A percentile compares a stretch with the other conserved stretches of the same genome.
Conservation (phyloP, 2,888 invertebrate genomes). For the Lepetodrilus schrolli region DNA sequence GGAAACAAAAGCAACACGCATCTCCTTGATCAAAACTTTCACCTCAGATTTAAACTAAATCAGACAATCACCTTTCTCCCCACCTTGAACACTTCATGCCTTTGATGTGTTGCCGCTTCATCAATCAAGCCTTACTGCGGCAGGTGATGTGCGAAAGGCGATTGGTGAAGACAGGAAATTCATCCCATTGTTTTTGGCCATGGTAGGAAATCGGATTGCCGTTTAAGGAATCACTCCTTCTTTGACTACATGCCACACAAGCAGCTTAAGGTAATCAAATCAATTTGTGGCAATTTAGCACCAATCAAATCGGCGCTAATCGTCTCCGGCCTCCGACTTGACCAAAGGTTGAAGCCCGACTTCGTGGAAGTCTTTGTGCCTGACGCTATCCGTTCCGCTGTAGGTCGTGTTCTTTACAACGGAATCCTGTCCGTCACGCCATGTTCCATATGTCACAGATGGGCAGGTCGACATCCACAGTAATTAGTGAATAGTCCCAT, state of each 20-base stretch:
- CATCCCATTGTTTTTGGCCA: conserved; percentile 21
- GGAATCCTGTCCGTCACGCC: not conserved
- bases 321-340: conserved; percentile 17
- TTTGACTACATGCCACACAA: conserved; percentile 17
- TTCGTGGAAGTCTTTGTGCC: too few relatives aligned
- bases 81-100: conserved; percentile 19
- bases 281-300: conserved; percentile 28
- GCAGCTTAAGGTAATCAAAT: conserved; percentile 29
- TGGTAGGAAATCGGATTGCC: not conserved
- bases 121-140: conserved; percentile 19
- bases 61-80: conserved; percentile 26
- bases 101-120: conserved; percentile 27
- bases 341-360: not conserved
- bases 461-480: too few relatives aligned
- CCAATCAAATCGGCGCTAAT: conserved; percentile 24
- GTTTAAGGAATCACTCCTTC: conserved; percentile 9
- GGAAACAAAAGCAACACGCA: conserved; percentile 20
- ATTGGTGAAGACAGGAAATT: not conserved
- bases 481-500: too few relatives aligned
- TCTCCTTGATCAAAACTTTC: conserved; percentile 26
- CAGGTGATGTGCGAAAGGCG: conserved; percentile 16
- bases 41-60: conserved; percentile 25
- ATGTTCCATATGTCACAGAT: not conserved
- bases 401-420: too few relatives aligned
- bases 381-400: too few relatives aligned